Evolutionary conservation across 2,113 vertebrate species (phyloP).

Genomic region (Monarcha castaneiventris): DNA sequence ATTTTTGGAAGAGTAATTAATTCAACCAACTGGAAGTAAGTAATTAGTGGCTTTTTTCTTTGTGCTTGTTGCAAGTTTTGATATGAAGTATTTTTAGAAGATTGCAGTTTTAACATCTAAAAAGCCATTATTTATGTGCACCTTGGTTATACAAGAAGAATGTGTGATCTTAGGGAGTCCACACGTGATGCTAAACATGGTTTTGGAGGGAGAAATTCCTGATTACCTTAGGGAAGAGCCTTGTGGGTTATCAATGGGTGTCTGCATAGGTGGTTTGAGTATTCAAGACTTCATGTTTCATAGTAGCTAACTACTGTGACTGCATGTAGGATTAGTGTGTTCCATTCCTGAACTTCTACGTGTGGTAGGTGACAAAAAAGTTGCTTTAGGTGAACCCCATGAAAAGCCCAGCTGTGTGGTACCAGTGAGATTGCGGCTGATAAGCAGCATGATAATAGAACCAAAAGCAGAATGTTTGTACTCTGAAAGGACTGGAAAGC

Average conservation of each 20-base stretch:
- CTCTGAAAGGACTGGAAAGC: background rate
- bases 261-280: background rate
- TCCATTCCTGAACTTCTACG: background rate
- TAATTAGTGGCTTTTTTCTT: background rate
- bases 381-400: background rate
- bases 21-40: constrained; percentile 48
- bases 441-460: background rate
- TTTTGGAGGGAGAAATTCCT: background rate
- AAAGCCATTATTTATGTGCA: background rate
- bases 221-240: background rate
- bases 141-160: background rate
- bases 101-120: background rate
- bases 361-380: background rate
- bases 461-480: background rate
- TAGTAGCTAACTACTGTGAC: background rate
- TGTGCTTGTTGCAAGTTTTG: background rate
- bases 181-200: background rate
- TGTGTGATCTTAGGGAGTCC: background rate
- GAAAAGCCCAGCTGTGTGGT: background rate
- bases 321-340: background rate
- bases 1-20: constrained; percentile 51
- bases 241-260: background rate
- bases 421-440: background rate
- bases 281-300: background rate
- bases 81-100: background rate